Evolutionary conservation across 2,797 vertebrate genomes (phyloP).

Genomic region (Eremophila alpestris): DNA sequence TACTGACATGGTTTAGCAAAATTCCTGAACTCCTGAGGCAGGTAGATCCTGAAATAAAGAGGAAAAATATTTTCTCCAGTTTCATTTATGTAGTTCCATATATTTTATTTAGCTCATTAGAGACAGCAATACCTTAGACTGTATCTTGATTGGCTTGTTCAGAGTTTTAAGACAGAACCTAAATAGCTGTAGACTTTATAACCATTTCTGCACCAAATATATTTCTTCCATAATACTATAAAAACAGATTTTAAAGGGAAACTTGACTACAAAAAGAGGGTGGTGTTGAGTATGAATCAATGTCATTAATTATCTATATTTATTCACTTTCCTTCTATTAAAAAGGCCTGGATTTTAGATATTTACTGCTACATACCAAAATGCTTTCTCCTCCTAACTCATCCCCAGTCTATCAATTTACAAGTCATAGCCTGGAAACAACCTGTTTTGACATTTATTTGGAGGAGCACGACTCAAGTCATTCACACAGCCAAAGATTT

Average conservation of each 20-base stretch:
- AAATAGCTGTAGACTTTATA: not conserved
- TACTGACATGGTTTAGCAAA: not conserved
- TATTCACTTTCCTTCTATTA: not conserved
- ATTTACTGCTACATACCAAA: not conserved
- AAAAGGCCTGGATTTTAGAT: not conserved
- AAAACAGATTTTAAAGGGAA: not conserved
- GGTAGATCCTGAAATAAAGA: not conserved
- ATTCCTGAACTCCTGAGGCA: not conserved
- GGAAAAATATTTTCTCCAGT: not conserved
- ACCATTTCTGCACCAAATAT: not conserved
- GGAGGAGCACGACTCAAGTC: not conserved
- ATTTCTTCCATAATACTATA: not conserved
- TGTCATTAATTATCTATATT: not conserved
- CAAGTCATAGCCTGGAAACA: not conserved
- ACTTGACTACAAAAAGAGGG: not conserved
- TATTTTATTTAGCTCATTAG: not conserved
- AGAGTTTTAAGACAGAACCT: not conserved
- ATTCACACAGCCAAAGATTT: not conserved
- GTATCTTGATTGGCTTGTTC: not conserved
- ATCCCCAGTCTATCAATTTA: not conserved
- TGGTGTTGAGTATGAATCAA: not conserved
- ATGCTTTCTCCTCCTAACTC: not conserved
- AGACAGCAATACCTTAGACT: not conserved
- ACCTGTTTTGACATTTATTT: not conserved
- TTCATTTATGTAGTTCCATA: not conserved